phyloP scores from a whole-genome alignment of 2,888 invertebrate species.

The Boloria selene region DNA sequence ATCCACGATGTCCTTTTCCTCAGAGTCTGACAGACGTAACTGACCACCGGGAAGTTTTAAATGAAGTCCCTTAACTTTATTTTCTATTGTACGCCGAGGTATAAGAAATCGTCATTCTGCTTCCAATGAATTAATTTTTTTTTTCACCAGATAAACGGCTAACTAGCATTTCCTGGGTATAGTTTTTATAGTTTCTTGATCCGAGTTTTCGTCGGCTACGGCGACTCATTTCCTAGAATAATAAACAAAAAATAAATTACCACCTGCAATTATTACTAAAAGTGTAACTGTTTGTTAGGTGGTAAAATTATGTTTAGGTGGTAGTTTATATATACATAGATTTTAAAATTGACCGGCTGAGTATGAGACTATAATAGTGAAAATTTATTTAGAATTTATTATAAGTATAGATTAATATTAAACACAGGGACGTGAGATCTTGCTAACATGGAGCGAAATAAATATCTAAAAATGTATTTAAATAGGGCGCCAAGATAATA shows the following conservation, averaged over 20 bases:
- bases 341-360: too few relatives aligned
- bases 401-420: too few relatives aligned
- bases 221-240: constrained; percentile 5
- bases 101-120: constrained; percentile 35
- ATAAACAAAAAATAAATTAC: neutral
- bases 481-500: too few relatives aligned
- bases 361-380: too few relatives aligned
- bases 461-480: too few relatives aligned
- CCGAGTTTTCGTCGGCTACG: constrained; percentile 20
- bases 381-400: too few relatives aligned
- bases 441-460: too few relatives aligned
- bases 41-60: constrained; percentile 34
- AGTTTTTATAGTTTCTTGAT: constrained; percentile 31
- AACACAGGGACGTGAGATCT: too few relatives aligned
- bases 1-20: constrained; percentile 32
- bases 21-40: constrained; percentile 19
- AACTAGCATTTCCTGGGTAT: constrained; percentile 34
- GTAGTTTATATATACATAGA: too few relatives aligned
- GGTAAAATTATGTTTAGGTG: too few relatives aligned
- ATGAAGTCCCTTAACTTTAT: constrained; percentile 34
- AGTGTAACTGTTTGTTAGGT: too few relatives aligned
- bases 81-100: constrained; percentile 34
- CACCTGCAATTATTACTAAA: neutral
- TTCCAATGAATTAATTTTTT: constrained; percentile 30
- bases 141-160: constrained; percentile 31